A percentile compares a stretch with the other conserved stretches of the same genome.
phyloP scores from a whole-genome alignment of 92 coral and sea anemone species.

The Epizoanthus fatuus region DNA sequence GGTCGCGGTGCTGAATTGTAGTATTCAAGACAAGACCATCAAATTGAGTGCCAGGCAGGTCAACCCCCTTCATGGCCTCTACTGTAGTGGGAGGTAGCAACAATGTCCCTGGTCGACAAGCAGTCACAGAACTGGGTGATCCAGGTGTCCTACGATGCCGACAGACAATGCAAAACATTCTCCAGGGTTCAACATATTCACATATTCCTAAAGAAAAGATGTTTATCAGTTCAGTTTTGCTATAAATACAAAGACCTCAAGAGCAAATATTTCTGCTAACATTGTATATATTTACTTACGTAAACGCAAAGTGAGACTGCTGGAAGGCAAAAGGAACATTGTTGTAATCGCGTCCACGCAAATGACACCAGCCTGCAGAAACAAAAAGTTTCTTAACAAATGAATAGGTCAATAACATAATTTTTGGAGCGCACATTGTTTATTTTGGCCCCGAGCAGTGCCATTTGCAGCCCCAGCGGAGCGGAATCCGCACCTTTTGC shows the following conservation, averaged over 20 bases:
- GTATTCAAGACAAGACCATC: neutral
- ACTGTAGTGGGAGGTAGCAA: neutral
- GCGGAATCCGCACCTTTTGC: too few relatives aligned
- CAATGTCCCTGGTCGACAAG: neutral
- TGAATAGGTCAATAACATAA: neutral
- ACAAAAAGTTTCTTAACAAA: neutral
- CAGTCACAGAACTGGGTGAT: neutral
- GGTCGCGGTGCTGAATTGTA: conserved; percentile 9
- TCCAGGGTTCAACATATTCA: conserved; percentile 4
- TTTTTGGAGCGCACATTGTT: too few relatives aligned
- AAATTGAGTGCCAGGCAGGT: neutral
- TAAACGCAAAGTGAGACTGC: conserved; percentile 59
- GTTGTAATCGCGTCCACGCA: conserved; percentile 64
- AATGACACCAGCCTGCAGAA: conserved; percentile 71
- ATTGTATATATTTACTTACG: conserved; percentile 62
- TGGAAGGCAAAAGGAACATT: conserved; percentile 76
- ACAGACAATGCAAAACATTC: conserved; percentile 31
- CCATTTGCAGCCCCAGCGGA: too few relatives aligned
- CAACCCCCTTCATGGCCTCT: neutral
- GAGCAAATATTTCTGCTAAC: neutral
- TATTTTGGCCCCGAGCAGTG: too few relatives aligned
- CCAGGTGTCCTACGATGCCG: neutral
- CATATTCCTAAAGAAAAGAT: conserved; percentile 1
- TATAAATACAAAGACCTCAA: neutral
- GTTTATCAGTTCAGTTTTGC: neutral